phyloP scores from a whole-genome alignment of 2,113 vertebrate genomes.

The Cepphus grylle region DNA sequence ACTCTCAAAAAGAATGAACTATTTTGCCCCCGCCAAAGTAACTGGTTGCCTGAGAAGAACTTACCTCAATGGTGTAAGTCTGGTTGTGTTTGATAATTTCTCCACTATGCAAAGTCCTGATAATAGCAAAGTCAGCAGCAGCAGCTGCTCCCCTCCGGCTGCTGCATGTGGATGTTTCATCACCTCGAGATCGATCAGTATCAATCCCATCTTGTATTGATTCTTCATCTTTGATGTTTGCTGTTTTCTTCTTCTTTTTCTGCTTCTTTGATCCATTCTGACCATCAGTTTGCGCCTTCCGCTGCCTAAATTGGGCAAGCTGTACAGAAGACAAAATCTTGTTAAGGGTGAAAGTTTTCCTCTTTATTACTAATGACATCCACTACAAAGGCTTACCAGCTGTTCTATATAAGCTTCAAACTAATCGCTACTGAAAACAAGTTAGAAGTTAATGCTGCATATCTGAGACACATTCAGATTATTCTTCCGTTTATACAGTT shows the following conservation, averaged over 20 bases:
- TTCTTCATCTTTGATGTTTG: conserved; percentile 71
- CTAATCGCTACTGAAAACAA: conserved; percentile 18
- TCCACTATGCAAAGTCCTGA: conserved; percentile 78
- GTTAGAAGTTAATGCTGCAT: neutral
- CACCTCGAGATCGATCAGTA: conserved; percentile 60
- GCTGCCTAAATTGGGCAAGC: conserved; percentile 93
- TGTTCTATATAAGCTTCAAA: neutral
- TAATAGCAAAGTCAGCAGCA: conserved; percentile 75
- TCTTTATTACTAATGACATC: conserved; percentile 20
- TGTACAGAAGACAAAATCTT: conserved; percentile 64
- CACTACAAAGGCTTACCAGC: neutral
- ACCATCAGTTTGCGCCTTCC: conserved; percentile 86
- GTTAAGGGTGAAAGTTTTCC: conserved; percentile 54
- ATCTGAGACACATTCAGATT: neutral
- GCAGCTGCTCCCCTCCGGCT: conserved; percentile 64
- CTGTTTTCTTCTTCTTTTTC: conserved; percentile 86
- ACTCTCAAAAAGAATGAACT: neutral
- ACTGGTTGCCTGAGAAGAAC: conserved; percentile 1
- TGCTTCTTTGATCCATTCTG: conserved; percentile 83
- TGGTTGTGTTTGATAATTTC: conserved; percentile 81
- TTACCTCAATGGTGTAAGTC: conserved; percentile 86
- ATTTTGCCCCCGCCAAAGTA: neutral
- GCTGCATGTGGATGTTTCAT: conserved; percentile 56
- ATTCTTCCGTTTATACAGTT: neutral
- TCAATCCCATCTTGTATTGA: conserved; percentile 65